These are phyloP conservation scores for Cataglyphis albicans DNA, from an alignment of 2,888 invertebrate genomes.

Conservation along the genomic window DNA sequence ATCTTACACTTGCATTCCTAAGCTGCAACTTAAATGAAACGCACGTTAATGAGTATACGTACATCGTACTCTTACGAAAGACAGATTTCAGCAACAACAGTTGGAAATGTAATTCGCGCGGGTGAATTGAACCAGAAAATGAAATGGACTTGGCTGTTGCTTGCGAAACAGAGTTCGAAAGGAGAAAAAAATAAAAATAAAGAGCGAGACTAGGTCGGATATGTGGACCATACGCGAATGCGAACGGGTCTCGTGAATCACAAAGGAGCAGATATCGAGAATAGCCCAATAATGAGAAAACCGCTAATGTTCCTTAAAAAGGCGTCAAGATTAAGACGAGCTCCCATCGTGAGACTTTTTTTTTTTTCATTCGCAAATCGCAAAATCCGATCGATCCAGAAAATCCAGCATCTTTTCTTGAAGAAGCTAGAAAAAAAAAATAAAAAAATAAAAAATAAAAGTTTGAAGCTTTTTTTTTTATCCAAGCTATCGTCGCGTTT, in stretches of 20 bases:
- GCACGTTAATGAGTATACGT: background rate
- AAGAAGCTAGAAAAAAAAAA: background rate
- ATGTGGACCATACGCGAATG: constrained; percentile 42
- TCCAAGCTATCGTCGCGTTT: background rate
- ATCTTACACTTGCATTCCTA: background rate
- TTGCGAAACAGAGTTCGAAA: constrained; percentile 34
- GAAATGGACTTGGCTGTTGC: constrained; percentile 23
- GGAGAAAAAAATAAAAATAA: background rate
- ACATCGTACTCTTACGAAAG: background rate
- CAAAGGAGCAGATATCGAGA: constrained; percentile 47
- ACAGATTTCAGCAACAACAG: background rate
- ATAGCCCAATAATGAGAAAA: background rate
- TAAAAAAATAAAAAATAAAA: background rate
- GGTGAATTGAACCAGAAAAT: constrained; percentile 38
- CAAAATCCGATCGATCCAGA: background rate
- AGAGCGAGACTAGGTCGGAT: constrained; percentile 55
- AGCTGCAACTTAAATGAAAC: background rate
- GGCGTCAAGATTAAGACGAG: background rate
- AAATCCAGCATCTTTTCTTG: background rate
- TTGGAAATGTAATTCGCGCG: constrained; percentile 26
- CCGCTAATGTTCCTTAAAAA: background rate
- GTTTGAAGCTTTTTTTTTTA: background rate
- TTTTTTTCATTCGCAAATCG: background rate
- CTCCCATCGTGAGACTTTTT: background rate
- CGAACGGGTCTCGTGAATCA: constrained; percentile 35